phyloP scores from a whole-genome alignment of 2,797 vertebrate species.

The Sebastes flavidus region DNA sequence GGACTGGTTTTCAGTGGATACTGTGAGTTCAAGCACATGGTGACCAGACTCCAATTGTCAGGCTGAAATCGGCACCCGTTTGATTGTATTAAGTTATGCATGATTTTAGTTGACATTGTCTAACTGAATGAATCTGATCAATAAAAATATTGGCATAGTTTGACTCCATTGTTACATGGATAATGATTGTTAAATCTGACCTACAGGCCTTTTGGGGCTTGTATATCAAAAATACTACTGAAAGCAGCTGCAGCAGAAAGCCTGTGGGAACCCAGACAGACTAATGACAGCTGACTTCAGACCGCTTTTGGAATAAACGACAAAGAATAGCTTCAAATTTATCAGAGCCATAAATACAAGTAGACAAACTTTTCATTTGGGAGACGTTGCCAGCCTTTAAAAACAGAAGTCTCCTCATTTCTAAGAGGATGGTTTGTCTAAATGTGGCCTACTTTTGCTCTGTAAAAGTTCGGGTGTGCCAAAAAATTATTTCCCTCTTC shows the following conservation, averaged over 20 bases:
- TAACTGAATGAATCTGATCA: not conserved
- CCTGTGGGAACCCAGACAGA: not conserved
- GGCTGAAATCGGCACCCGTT: not conserved
- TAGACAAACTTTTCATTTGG: slow-evolving; percentile 29
- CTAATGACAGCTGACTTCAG: slow-evolving; percentile 14
- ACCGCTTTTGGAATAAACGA: not conserved
- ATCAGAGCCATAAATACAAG: slow-evolving; percentile 7
- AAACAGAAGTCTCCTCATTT: slow-evolving; percentile 45
- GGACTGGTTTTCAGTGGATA: slow-evolving; percentile 10
- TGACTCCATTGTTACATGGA: not conserved
- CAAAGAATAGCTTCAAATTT: slow-evolving; percentile 3
- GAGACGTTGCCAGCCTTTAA: slow-evolving; percentile 41
- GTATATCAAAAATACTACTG: not conserved
- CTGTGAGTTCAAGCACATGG: slow-evolving; percentile 19
- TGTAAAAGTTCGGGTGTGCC: slow-evolving; percentile 59
- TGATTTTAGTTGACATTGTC: not conserved
- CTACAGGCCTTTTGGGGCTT: not conserved
- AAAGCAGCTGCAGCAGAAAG: not conserved
- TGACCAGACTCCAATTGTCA: slow-evolving; percentile 7
- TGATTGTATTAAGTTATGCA: not conserved
- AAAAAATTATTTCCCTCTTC: slow-evolving; percentile 76
- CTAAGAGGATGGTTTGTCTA: slow-evolving; percentile 53
- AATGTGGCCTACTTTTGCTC: slow-evolving; percentile 69
- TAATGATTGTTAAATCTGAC: not conserved
- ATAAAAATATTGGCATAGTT: not conserved